These are phyloP conservation scores for Plebejus melissa DNA, from an alignment of 2,888 invertebrate genomes.

Conservation along the genomic window DNA sequence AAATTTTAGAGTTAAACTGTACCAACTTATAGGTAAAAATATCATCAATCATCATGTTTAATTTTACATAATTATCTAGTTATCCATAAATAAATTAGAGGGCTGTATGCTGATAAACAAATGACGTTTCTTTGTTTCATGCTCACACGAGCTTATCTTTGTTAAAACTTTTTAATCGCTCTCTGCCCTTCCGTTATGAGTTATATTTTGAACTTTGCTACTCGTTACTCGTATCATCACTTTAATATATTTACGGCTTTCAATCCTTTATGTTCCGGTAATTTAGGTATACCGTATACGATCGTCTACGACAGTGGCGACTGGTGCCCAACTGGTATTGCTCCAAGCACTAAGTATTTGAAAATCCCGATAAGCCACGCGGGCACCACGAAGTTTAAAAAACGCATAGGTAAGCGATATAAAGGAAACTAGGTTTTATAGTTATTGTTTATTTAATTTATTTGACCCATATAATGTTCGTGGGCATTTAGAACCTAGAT, in stretches of 20 bases:
- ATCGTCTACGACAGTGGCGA: not conserved
- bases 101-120: not conserved
- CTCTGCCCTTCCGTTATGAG: slow-evolving; percentile 12
- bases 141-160: slow-evolving; percentile 6
- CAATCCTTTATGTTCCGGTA: not conserved
- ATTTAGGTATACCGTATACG: not conserved
- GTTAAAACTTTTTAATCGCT: slow-evolving; percentile 16
- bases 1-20: not conserved
- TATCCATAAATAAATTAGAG: not conserved
- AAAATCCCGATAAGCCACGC: no score
- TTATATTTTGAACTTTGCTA: slow-evolving; percentile 10
- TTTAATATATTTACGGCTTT: not conserved
- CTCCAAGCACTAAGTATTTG: no score
- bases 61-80: not conserved
- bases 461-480: no score
- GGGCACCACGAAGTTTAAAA: no score
- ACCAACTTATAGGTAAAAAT: not conserved
- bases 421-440: no score
- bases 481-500: no score
- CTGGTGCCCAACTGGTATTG: no score
- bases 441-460: no score
- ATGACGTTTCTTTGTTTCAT: not conserved
- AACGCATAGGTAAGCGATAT: no score
- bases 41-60: not conserved
- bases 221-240: slow-evolving; percentile 9